These are phyloP conservation scores for Manacus vitellinus DNA, from an alignment of 2,113 vertebrate species.

Conservation along the genomic window DNA sequence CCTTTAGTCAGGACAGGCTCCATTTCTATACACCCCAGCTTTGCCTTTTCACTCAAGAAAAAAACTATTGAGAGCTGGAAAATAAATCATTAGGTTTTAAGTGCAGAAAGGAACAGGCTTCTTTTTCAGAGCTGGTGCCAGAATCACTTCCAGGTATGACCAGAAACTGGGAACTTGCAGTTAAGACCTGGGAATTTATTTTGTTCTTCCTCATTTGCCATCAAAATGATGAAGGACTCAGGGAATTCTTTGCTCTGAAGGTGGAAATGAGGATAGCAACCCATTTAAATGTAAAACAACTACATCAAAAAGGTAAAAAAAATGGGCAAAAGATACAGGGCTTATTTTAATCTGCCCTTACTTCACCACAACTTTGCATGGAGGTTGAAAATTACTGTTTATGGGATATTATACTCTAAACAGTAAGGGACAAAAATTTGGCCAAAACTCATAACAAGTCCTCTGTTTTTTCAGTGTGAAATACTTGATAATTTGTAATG, in stretches of 20 bases:
- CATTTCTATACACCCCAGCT: background rate
- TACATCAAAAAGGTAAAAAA: background rate
- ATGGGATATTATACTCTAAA: conserved; percentile 5
- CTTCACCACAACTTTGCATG: background rate
- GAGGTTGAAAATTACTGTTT: background rate
- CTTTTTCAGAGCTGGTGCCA: background rate
- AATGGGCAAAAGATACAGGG: background rate
- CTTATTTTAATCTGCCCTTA: background rate
- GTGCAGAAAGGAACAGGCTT: conserved; percentile 15
- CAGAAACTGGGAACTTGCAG: background rate
- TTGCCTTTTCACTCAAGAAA: background rate
- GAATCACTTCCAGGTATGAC: conserved; percentile 7
- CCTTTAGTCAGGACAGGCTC: background rate
- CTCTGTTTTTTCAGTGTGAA: conserved; percentile 59
- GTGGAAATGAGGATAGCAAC: background rate
- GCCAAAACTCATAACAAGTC: conserved; percentile 14
- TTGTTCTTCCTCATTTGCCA: background rate
- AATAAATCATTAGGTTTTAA: conserved; percentile 14
- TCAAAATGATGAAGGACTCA: background rate
- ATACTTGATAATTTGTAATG: conserved; percentile 67
- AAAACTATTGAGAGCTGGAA: background rate
- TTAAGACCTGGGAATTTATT: background rate
- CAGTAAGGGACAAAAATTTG: background rate
- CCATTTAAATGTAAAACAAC: background rate
- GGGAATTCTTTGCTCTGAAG: background rate